Percentiles rank a stretch among this genome's conserved stretches.
Evolutionary conservation across 2,888 invertebrate genomes (phyloP).

Genomic region (Darwinula stevensoni): DNA sequence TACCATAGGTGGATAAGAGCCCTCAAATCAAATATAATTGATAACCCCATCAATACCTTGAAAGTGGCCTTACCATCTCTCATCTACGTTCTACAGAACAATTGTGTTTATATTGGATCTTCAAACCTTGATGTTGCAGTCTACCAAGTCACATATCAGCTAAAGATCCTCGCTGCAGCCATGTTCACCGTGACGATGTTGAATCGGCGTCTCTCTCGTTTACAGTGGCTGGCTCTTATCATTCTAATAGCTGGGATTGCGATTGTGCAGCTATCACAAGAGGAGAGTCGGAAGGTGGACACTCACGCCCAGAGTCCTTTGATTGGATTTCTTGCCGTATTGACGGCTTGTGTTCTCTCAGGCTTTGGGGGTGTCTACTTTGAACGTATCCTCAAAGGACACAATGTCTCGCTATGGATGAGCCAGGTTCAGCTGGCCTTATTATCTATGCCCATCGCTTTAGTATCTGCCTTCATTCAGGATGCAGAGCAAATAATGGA

Average conservation of each 20-base stretch:
- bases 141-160: conserved; percentile 70
- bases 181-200: conserved; percentile 75
- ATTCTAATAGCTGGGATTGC: conserved; percentile 36
- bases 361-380: conserved; percentile 25
- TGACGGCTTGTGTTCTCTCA: no score
- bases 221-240: conserved; percentile 64
- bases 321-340: no score
- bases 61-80: conserved; percentile 84
- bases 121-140: conserved; percentile 54
- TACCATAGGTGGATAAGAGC: conserved; percentile 26
- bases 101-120: conserved; percentile 80
- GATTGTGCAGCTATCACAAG: no score
- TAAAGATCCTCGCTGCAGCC: conserved; percentile 88
- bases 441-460: conserved; percentile 19
- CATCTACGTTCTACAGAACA: conserved; percentile 85
- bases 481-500: conserved; percentile 11
- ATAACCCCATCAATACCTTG: conserved; percentile 54
- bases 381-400: conserved; percentile 22
- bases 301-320: no score
- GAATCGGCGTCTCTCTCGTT: conserved; percentile 33
- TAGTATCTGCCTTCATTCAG: conserved; percentile 14
- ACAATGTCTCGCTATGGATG: conserved; percentile 21
- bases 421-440: conserved; percentile 23
- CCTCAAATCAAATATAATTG: conserved; percentile 37
- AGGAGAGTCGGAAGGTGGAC: no score